phyloP scores from a whole-genome alignment of 2,797 vertebrate species.

The Neosalanx taihuensis region DNA sequence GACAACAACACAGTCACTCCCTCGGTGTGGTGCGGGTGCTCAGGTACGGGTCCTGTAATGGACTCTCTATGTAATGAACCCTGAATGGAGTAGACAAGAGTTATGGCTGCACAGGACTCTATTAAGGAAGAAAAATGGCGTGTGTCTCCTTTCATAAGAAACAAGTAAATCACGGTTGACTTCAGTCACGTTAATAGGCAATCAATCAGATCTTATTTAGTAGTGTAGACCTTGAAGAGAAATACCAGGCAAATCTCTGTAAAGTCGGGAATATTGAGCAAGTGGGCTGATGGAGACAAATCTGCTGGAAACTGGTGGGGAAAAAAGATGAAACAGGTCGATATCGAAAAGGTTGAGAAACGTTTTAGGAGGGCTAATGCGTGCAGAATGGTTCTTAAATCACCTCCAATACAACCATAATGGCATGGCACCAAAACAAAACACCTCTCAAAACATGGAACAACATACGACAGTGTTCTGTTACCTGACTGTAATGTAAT shows the following conservation, averaged over 20 bases:
- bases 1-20: slow-evolving; percentile 39
- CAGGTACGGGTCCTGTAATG: slow-evolving; percentile 36
- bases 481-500: no score
- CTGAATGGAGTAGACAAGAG: slow-evolving; percentile 64
- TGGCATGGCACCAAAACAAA: no score
- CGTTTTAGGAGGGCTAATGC: background rate
- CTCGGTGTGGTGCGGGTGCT: background rate
- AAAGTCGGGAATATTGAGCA: background rate
- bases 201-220: slow-evolving; percentile 69
- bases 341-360: background rate
- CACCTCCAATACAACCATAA: no score
- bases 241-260: slow-evolving; percentile 9
- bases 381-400: no score
- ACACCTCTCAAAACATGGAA: no score
- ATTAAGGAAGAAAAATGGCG: slow-evolving; percentile 72
- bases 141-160: slow-evolving; percentile 62
- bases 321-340: slow-evolving; percentile 14
- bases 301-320: slow-evolving; percentile 15
- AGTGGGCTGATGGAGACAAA: slow-evolving; percentile 50
- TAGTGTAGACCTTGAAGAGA: slow-evolving; percentile 51
- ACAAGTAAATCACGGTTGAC: slow-evolving; percentile 68
- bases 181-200: slow-evolving; percentile 65
- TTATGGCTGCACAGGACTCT: slow-evolving; percentile 55
- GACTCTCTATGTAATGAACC: slow-evolving; percentile 59
- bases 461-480: no score